Percentiles rank a stretch among this genome's conserved stretches.
phyloP scores from a whole-genome alignment of 2,797 vertebrate species.

The Knipowitschia caucasica region DNA sequence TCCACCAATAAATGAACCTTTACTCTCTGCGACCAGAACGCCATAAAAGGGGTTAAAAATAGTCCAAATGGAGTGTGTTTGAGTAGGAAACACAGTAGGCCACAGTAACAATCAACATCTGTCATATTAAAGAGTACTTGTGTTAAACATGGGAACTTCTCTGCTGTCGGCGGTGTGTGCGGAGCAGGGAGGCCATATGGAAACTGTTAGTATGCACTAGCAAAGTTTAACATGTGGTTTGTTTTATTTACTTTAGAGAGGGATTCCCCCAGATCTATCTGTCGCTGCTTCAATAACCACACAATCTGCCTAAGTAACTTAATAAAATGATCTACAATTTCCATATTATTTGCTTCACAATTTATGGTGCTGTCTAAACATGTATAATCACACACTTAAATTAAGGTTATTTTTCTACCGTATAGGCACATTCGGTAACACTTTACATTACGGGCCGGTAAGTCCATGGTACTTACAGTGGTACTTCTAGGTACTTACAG shows the following conservation, averaged over 20 bases:
- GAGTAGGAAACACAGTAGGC: slow-evolving; percentile 25
- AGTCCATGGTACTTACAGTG: too few relatives aligned
- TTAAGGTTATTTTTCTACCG: too few relatives aligned
- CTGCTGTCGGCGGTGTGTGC: slow-evolving; percentile 10
- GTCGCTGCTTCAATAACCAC: background rate
- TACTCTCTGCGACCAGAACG: slow-evolving; percentile 41
- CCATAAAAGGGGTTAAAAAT: slow-evolving; percentile 43
- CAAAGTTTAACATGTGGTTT: slow-evolving; percentile 44
- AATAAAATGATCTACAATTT: background rate
- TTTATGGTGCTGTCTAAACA: too few relatives aligned
- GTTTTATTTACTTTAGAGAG: slow-evolving; percentile 44
- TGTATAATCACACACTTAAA: too few relatives aligned
- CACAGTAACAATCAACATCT: slow-evolving; percentile 59
- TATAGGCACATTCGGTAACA: too few relatives aligned
- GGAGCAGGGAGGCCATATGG: slow-evolving; percentile 38
- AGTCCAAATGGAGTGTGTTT: slow-evolving; percentile 21
- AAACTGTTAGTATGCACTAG: slow-evolving; percentile 38
- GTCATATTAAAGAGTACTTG: slow-evolving; percentile 61
- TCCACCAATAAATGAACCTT: slow-evolving; percentile 44
- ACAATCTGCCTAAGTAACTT: background rate
- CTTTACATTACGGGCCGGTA: too few relatives aligned
- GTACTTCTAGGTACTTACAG: too few relatives aligned
- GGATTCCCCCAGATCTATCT: slow-evolving; percentile 39
- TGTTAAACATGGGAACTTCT: slow-evolving; percentile 68
- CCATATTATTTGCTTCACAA: background rate